Percentiles rank a stretch among this genome's conserved stretches.
These are phyloP conservation scores for Montipora foliosa DNA, from an alignment of 64 coral and sea anemone species.

Conservation along the genomic window DNA sequence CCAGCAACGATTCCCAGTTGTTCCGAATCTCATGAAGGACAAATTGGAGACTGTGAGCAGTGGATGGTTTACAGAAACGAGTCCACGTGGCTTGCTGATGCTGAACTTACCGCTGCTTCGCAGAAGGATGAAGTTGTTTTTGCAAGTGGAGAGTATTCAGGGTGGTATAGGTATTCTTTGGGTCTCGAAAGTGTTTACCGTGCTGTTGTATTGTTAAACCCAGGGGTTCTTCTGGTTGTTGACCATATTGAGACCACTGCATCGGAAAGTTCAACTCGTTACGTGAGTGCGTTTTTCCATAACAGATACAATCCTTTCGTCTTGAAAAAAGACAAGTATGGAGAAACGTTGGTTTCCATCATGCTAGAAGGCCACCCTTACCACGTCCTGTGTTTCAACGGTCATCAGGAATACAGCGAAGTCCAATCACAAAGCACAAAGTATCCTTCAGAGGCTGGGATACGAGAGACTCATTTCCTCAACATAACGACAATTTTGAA, in stretches of 20 bases:
- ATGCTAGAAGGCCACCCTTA: not conserved
- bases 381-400: not conserved
- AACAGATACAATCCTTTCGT: conserved; percentile 47
- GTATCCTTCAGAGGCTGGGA: conserved; percentile 10
- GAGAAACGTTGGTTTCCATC: conserved; percentile 2
- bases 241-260: conserved; percentile 8
- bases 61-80: conserved; percentile 22
- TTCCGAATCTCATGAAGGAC: conserved; percentile 6
- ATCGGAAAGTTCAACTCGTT: not conserved
- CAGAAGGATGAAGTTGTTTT: not conserved
- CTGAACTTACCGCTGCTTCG: not conserved
- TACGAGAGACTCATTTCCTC: conserved; percentile 36
- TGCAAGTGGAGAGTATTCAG: conserved; percentile 38
- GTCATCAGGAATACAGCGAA: not conserved
- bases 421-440: not conserved
- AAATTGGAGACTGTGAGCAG: conserved; percentile 20
- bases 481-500: conserved; percentile 45
- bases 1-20: conserved; percentile 1
- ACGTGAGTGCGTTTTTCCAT: conserved; percentile 58
- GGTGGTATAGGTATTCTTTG: conserved; percentile 31
- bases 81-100: conserved; percentile 10
- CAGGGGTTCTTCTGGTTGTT: conserved; percentile 25
- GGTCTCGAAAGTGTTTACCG: conserved; percentile 28
- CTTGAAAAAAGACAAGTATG: not conserved
- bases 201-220: conserved; percentile 15